A percentile compares a stretch with the other conserved stretches of the same genome.
Conservation (phyloP, 2,797 vertebrate species). For the Silurus aristotelis region DNA sequence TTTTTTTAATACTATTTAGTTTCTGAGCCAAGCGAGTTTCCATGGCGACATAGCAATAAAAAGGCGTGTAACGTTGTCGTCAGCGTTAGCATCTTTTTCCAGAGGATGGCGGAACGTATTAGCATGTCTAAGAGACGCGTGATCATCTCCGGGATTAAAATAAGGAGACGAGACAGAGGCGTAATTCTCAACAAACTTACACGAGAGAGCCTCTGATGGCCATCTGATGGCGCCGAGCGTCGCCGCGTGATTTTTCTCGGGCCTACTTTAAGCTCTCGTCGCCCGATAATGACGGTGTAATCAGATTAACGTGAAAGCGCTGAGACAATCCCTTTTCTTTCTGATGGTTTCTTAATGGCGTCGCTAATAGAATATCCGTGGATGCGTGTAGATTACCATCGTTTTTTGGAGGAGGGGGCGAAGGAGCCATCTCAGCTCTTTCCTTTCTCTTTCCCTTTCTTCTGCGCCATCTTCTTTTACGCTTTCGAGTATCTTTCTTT, state of each 20-base stretch:
- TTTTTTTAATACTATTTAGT: too few species aligned
- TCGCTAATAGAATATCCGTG: constrained; percentile 78
- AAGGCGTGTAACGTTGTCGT: constrained; percentile 9
- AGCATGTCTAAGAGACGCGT: constrained; percentile 22
- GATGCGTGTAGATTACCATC: constrained; percentile 79
- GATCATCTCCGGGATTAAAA: constrained; percentile 17
- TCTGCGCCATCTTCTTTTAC: constrained; percentile 69
- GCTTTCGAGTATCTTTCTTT: constrained; percentile 60
- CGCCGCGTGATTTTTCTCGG: background rate
- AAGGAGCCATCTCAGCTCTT: constrained; percentile 74
- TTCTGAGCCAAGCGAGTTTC: too few species aligned
- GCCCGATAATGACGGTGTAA: constrained; percentile 78
- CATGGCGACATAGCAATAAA: too few species aligned
- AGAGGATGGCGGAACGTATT: constrained; percentile 15
- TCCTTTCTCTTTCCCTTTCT: constrained; percentile 57
- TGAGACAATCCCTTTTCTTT: constrained; percentile 79
- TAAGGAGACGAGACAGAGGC: background rate
- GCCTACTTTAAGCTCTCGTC: constrained; percentile 72
- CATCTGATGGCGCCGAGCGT: constrained; percentile 23
- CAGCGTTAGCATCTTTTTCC: constrained; percentile 13
- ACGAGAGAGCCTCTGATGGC: constrained; percentile 20
- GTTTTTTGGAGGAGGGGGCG: constrained; percentile 59
- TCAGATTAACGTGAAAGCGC: constrained; percentile 79
- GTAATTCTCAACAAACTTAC: constrained; percentile 26
- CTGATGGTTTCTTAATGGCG: constrained; percentile 80